Evolutionary conservation across 2,888 invertebrate genomes (phyloP).

Genomic region (Tachina fera): DNA sequence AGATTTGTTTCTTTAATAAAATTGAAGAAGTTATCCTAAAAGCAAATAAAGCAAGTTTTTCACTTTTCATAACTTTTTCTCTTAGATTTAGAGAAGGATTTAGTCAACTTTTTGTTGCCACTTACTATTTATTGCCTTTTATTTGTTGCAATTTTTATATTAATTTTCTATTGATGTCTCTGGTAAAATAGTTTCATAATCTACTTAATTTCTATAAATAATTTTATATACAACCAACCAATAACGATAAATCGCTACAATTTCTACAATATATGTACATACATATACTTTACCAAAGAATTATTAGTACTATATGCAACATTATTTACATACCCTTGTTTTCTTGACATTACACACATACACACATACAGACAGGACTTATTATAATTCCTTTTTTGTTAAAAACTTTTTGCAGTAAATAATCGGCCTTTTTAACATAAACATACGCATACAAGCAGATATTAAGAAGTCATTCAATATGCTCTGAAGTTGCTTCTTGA

Average conservation of each 20-base stretch:
- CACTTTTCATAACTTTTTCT: too few species aligned
- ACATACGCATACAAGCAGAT: constrained; percentile 10
- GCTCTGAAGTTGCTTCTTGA: constrained; percentile 39
- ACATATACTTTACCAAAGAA: constrained; percentile 53
- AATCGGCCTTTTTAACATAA: constrained; percentile 55
- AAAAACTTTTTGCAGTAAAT: constrained; percentile 46
- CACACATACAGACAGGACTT: constrained; percentile 52
- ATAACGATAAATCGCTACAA: background rate
- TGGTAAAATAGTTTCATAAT: background rate
- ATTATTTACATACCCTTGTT: constrained; percentile 69
- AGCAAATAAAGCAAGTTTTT: too few species aligned
- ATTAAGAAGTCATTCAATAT: constrained; percentile 29
- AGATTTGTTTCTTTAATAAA: too few species aligned
- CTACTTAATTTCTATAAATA: background rate
- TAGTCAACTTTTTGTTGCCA: background rate
- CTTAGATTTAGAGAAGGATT: background rate
- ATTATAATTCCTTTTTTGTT: constrained; percentile 51
- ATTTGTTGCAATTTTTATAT: background rate
- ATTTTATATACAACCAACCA: background rate
- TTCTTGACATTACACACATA: constrained; percentile 59
- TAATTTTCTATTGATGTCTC: background rate
- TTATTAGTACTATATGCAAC: constrained; percentile 44
- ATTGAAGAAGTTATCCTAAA: too few species aligned
- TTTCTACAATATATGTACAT: background rate
- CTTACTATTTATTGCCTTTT: background rate